Conservation (phyloP, 2,113 vertebrate species). For the Collichthys lucidus region DNA sequence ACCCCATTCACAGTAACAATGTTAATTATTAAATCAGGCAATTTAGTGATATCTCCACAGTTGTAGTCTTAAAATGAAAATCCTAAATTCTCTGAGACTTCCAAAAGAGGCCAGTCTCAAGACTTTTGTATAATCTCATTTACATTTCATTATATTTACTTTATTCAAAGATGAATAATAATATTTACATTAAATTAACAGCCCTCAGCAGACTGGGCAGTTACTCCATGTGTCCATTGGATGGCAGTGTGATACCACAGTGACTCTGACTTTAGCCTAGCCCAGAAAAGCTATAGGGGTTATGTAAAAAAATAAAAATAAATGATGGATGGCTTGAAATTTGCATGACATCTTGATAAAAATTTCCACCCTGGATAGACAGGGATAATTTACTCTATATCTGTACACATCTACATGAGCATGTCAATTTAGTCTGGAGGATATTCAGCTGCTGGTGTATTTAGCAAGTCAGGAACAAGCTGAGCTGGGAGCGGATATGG, state of each 20-base stretch:
- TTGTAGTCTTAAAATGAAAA: no score
- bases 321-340: slow-evolving; percentile 77
- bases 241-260: slow-evolving; percentile 69
- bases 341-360: slow-evolving; percentile 76
- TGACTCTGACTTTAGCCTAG: slow-evolving; percentile 18
- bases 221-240: slow-evolving; percentile 56
- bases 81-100: no score
- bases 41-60: no score
- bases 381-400: slow-evolving; percentile 42
- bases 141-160: no score
- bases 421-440: slow-evolving; percentile 22
- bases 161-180: neutral
- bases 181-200: neutral
- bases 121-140: no score
- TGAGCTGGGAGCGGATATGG: neutral
- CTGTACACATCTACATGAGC: slow-evolving; percentile 6
- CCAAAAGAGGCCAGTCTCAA: no score
- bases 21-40: no score
- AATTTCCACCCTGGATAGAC: slow-evolving; percentile 56
- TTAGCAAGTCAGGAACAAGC: slow-evolving; percentile 3
- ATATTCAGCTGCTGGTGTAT: slow-evolving; percentile 21
- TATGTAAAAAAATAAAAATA: slow-evolving; percentile 60
- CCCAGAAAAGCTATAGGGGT: slow-evolving; percentile 34
- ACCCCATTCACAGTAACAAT: no score
- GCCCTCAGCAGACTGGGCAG: neutral